Evolutionary conservation across 92 coral and sea anemone species (phyloP).

Genomic region (Parazoanthus darwini): DNA sequence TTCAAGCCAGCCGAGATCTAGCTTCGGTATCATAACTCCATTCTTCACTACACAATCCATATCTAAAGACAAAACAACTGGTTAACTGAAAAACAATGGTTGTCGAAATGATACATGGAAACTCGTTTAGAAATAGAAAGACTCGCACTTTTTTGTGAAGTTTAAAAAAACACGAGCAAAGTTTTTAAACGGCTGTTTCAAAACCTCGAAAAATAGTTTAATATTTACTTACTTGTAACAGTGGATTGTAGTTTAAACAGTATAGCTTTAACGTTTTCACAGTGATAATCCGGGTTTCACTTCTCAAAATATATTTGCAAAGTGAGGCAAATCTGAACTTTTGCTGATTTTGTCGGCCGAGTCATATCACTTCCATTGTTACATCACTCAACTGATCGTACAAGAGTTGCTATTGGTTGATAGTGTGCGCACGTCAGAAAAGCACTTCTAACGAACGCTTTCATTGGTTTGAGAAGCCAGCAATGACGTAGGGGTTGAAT

Average conservation of each 20-base stretch:
- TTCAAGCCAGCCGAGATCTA: background rate
- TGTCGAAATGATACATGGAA: no score
- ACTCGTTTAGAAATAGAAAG: no score
- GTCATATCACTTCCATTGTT: conserved; percentile 7
- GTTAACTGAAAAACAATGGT: no score
- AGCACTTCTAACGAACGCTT: background rate
- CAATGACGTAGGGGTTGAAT: background rate
- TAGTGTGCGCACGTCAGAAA: conserved; percentile 7
- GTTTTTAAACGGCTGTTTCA: no score
- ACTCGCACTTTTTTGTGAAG: no score
- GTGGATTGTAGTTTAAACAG: no score
- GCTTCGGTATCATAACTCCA: background rate
- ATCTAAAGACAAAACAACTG: background rate
- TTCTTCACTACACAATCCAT: background rate
- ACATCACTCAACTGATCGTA: conserved; percentile 8
- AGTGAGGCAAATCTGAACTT: background rate
- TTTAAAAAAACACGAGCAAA: no score
- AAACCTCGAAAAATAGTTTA: no score
- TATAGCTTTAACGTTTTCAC: no score
- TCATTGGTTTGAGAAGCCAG: background rate
- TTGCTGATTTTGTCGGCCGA: background rate
- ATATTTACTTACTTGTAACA: no score
- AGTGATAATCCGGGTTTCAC: no score
- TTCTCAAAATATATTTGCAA: background rate
- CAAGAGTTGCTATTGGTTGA: conserved; percentile 2